These are phyloP conservation scores for Drosophila siamana DNA, from an alignment of 2,888 invertebrate genomes.

Conservation along the genomic window DNA sequence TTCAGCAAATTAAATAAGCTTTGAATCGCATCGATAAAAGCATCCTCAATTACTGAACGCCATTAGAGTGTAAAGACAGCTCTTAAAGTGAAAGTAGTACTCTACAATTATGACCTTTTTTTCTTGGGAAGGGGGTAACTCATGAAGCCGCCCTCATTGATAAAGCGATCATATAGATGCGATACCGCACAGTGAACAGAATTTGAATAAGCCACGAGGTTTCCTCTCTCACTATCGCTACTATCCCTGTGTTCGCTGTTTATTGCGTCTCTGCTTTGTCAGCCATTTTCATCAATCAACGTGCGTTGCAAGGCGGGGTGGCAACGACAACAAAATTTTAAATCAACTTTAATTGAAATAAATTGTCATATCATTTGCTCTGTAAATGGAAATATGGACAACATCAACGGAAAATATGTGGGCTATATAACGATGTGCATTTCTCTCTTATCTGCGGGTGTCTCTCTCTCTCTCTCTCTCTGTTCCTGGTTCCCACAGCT, in stretches of 20 bases:
- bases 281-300: conserved; percentile 63
- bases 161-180: conserved; percentile 25
- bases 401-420: conserved; percentile 41
- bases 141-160: conserved; percentile 34
- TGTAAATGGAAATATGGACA: conserved; percentile 52
- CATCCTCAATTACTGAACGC: background rate
- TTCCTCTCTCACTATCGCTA: conserved; percentile 17
- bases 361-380: conserved; percentile 80
- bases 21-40: too few species aligned
- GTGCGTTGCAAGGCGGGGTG: conserved; percentile 9
- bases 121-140: conserved; percentile 12
- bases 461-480: background rate
- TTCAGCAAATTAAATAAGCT: too few species aligned
- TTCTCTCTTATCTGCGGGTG: conserved; percentile 44
- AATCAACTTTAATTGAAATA: conserved; percentile 83
- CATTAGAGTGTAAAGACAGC: background rate
- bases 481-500: too few species aligned
- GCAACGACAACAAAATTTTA: conserved; percentile 56
- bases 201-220: conserved; percentile 35
- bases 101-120: background rate
- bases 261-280: conserved; percentile 33
- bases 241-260: conserved; percentile 13
- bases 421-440: conserved; percentile 10
- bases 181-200: conserved; percentile 15
- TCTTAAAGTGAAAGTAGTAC: conserved; percentile 3